phyloP scores from a whole-genome alignment of 2,888 invertebrate genomes.

The Mythimna loreyi region DNA sequence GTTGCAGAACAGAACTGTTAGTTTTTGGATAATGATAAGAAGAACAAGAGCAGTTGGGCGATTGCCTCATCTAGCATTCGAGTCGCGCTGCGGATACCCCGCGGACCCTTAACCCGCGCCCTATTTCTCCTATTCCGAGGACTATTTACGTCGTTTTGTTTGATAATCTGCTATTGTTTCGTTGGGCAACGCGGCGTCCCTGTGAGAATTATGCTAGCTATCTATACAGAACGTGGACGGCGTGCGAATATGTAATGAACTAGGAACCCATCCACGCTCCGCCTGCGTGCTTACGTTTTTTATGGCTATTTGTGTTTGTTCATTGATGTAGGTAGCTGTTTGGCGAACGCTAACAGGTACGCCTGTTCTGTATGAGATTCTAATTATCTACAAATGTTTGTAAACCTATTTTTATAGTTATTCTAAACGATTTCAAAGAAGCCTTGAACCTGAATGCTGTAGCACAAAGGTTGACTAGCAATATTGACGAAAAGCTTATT shows the following conservation, averaged over 20 bases:
- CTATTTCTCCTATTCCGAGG: conserved; percentile 85
- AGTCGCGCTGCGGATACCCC: conserved; percentile 85
- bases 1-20: conserved; percentile 40
- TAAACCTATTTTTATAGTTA: background rate
- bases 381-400: background rate
- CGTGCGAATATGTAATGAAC: conserved; percentile 85
- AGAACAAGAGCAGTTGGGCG: conserved; percentile 70
- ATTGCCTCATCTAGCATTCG: conserved; percentile 87
- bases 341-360: background rate
- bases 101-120: conserved; percentile 87
- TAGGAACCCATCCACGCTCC: conserved; percentile 49
- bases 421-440: background rate
- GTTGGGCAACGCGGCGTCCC: conserved; percentile 83
- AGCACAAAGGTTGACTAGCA: background rate
- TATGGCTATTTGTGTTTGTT: conserved; percentile 45
- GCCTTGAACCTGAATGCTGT: background rate
- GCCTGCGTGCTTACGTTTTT: conserved; percentile 54
- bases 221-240: conserved; percentile 87
- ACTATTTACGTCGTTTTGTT: conserved; percentile 90
- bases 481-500: background rate
- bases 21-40: conserved; percentile 64
- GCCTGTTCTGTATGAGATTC: background rate
- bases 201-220: conserved; percentile 89
- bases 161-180: conserved; percentile 90
- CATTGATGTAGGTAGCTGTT: conserved; percentile 31